Evolutionary conservation across 2,888 invertebrate species (phyloP).

Genomic region (Plebejus argus): DNA sequence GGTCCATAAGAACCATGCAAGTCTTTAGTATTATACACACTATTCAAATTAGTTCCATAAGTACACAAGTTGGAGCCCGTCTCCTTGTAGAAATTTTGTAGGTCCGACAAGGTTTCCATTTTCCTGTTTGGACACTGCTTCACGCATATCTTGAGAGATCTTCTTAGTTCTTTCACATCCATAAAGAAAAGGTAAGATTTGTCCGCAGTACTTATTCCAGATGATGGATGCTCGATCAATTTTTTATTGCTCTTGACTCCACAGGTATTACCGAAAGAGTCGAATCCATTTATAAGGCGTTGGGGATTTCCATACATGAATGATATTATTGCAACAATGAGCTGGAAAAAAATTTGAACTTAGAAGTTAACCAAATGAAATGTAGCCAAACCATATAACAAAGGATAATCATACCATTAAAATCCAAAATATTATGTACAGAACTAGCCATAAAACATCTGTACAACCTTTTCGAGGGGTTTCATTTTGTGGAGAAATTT

Average conservation of each 20-base stretch:
- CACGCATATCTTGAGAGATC: slow-evolving; percentile 93
- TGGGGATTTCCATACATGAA: slow-evolving; percentile 93
- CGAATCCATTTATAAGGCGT: slow-evolving; percentile 93
- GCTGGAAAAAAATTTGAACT: slow-evolving; percentile 69
- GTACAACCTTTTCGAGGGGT: slow-evolving; percentile 87
- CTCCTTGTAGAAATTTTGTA: slow-evolving; percentile 86
- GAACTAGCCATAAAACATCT: slow-evolving; percentile 89
- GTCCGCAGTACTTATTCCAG: slow-evolving; percentile 90
- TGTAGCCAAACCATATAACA: not conserved
- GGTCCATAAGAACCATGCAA: slow-evolving; percentile 83
- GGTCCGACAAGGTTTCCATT: slow-evolving; percentile 83
- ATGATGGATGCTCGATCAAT: slow-evolving; percentile 86
- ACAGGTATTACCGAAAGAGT: slow-evolving; percentile 97
- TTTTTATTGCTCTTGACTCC: slow-evolving; percentile 90
- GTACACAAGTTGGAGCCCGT: slow-evolving; percentile 90
- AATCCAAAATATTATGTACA: slow-evolving; percentile 91
- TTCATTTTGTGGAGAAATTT: slow-evolving; percentile 83
- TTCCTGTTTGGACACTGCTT: slow-evolving; percentile 89
- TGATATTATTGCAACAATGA: slow-evolving; percentile 92
- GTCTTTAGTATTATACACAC: slow-evolving; percentile 66
- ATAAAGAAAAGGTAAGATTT: slow-evolving; percentile 92
- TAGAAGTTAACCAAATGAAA: not conserved
- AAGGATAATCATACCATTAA: slow-evolving; percentile 84
- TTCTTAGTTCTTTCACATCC: slow-evolving; percentile 87
- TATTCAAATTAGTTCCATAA: slow-evolving; percentile 83